These are phyloP conservation scores for Peromyscus polionotus DNA, from an alignment of 2,113 vertebrate genomes.

Conservation along the genomic window DNA sequence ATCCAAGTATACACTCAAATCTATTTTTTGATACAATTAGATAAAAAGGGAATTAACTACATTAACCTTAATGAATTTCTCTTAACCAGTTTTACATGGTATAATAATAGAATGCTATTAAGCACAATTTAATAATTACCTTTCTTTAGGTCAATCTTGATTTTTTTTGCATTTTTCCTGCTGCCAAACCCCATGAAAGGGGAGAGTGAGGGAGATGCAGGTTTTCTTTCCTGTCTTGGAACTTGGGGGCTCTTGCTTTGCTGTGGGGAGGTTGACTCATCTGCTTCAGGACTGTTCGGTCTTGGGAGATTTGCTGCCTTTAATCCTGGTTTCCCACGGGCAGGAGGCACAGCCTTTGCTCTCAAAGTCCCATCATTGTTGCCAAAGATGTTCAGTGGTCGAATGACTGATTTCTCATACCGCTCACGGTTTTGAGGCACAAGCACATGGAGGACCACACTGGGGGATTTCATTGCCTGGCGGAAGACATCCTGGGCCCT, in stretches of 20 bases:
- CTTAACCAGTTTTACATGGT: slow-evolving; percentile 75
- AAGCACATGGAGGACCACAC: slow-evolving; percentile 92
- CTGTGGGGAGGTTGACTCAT: slow-evolving; percentile 65
- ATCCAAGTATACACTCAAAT: slow-evolving; percentile 64
- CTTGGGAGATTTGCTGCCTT: slow-evolving; percentile 85
- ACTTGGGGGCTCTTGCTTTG: slow-evolving; percentile 87
- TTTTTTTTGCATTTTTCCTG: slow-evolving; percentile 93
- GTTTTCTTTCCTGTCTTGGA: slow-evolving; percentile 87
- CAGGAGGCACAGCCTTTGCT: slow-evolving; percentile 88
- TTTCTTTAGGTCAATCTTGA: slow-evolving; percentile 97
- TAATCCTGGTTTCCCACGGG: slow-evolving; percentile 89
- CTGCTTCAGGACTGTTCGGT: slow-evolving; percentile 78
- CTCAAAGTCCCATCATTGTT: slow-evolving; percentile 86
- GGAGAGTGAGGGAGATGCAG: slow-evolving; percentile 89
- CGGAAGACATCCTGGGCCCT: slow-evolving; percentile 98
- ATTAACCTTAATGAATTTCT: slow-evolving; percentile 80
- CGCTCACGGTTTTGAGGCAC: slow-evolving; percentile 91
- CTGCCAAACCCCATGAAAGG: slow-evolving; percentile 90
- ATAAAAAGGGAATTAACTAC: slow-evolving; percentile 72
- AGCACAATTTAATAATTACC: slow-evolving; percentile 88
- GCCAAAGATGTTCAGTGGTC: slow-evolving; percentile 88
- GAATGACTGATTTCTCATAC: slow-evolving; percentile 94
- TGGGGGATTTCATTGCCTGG: slow-evolving; percentile 93
- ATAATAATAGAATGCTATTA: slow-evolving; percentile 77
- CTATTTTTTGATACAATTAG: slow-evolving; percentile 75